phyloP scores from a whole-genome alignment of 2,113 vertebrate species.

The Lanius ludovicianus region DNA sequence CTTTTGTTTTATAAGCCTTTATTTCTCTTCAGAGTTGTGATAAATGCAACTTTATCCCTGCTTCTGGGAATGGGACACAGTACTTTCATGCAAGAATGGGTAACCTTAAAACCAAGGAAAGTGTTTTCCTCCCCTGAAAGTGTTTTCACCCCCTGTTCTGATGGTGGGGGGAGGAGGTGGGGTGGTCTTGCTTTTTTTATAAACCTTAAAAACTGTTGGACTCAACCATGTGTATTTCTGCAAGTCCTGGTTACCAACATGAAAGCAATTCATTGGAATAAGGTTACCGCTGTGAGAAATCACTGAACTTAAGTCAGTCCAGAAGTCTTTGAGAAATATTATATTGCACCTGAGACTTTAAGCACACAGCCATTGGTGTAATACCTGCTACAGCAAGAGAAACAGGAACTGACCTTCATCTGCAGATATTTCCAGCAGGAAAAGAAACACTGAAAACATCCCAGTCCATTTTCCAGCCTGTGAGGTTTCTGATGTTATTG shows the following conservation, averaged over 20 bases:
- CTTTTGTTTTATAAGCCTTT: neutral
- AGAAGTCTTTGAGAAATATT: conserved; percentile 58
- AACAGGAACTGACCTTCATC: conserved; percentile 30
- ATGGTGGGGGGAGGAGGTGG: neutral
- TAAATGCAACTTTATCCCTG: neutral
- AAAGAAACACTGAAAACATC: conserved; percentile 12
- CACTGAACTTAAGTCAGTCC: neutral
- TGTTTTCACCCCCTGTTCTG: neutral
- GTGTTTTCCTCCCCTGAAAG: neutral
- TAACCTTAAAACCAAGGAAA: neutral
- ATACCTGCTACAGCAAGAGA: conserved; percentile 26
- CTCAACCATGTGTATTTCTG: neutral
- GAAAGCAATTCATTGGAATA: conserved; percentile 31
- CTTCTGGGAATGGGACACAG: neutral
- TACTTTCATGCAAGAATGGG: neutral
- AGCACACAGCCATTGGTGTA: neutral
- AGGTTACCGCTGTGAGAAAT: conserved; percentile 16
- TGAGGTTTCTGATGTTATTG: conserved; percentile 22
- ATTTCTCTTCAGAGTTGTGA: neutral
- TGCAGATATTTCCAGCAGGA: conserved; percentile 36
- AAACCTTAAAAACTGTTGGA: neutral
- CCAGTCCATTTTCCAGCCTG: neutral
- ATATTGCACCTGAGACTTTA: conserved; percentile 41
- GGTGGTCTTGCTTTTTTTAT: neutral
- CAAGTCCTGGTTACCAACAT: neutral